Percentiles rank a stretch among this genome's conserved stretches.
Conservation (phyloP, 2,113 vertebrate genomes). For the Takifugu bimaculatus region DNA sequence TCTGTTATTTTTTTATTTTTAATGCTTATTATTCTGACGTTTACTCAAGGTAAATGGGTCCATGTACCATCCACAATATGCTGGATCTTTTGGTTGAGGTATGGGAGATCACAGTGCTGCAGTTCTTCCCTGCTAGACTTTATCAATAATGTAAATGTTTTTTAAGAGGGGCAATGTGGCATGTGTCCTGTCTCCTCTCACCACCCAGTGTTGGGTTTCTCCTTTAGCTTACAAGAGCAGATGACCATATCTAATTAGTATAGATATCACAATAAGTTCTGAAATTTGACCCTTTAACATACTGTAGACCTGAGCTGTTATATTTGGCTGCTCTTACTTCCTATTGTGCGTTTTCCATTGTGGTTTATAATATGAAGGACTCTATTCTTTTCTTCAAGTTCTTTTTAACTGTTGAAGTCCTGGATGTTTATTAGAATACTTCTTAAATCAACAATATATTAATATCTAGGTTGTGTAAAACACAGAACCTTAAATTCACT, state of each 20-base stretch:
- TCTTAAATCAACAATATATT: too few relatives aligned
- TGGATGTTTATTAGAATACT: neutral
- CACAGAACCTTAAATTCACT: neutral
- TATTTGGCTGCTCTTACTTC: constrained; percentile 52
- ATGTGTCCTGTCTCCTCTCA: constrained; percentile 52
- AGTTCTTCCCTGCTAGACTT: constrained; percentile 45
- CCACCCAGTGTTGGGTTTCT: constrained; percentile 68
- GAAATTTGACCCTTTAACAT: constrained; percentile 70
- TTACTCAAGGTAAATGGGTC: constrained; percentile 7
- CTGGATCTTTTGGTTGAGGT: constrained; percentile 27
- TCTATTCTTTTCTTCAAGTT: too few relatives aligned
- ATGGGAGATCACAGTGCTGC: constrained; percentile 22
- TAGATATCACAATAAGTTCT: constrained; percentile 71
- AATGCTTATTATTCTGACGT: neutral
- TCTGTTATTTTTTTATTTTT: constrained; percentile 13
- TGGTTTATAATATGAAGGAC: constrained; percentile 18
- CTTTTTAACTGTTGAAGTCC: neutral
- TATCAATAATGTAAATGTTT: constrained; percentile 77
- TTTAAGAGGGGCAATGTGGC: constrained; percentile 60
- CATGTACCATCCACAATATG: neutral
- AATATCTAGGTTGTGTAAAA: neutral
- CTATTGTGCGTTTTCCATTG: constrained; percentile 43
- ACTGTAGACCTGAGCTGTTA: constrained; percentile 50
- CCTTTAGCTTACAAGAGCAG: constrained; percentile 60
- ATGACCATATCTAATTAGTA: constrained; percentile 74